phyloP scores from a whole-genome alignment of 1,140 invertebrate species.

The Xylocopa sonorina region DNA sequence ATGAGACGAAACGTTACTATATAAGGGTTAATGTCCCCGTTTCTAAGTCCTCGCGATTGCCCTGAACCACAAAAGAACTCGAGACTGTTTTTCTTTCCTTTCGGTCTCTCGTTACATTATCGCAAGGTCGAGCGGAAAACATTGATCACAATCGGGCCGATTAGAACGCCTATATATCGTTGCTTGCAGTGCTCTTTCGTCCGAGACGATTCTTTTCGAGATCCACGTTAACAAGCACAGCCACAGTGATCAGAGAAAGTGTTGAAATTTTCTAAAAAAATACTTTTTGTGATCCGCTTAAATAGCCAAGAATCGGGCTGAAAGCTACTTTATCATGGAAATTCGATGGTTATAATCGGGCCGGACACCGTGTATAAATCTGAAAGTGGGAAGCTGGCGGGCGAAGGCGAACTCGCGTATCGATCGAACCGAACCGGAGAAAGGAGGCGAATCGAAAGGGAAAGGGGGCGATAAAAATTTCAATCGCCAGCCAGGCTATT shows the following conservation, averaged over 20 bases:
- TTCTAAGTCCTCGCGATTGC: background rate
- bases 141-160: background rate
- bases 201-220: no score
- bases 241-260: no score
- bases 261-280: no score
- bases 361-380: conserved; percentile 44
- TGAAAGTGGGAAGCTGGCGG: conserved; percentile 36
- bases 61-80: background rate
- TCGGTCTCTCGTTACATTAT: background rate
- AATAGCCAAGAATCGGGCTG: conserved; percentile 29
- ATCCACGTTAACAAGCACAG: background rate
- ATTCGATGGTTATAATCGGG: conserved; percentile 49
- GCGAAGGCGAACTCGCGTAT: conserved; percentile 8
- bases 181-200: background rate
- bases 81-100: background rate
- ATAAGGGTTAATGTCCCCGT: background rate
- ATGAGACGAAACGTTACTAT: no score
- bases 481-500: conserved; percentile 44
- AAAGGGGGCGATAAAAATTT: conserved; percentile 62
- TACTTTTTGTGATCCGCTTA: conserved; percentile 48
- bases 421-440: conserved; percentile 15
- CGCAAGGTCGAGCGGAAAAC: background rate
- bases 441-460: conserved; percentile 41
- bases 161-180: background rate
- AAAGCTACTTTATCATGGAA: conserved; percentile 62